Evolutionary conservation across 2,888 invertebrate species (phyloP).

Genomic region (Dichetophora obliterata): DNA sequence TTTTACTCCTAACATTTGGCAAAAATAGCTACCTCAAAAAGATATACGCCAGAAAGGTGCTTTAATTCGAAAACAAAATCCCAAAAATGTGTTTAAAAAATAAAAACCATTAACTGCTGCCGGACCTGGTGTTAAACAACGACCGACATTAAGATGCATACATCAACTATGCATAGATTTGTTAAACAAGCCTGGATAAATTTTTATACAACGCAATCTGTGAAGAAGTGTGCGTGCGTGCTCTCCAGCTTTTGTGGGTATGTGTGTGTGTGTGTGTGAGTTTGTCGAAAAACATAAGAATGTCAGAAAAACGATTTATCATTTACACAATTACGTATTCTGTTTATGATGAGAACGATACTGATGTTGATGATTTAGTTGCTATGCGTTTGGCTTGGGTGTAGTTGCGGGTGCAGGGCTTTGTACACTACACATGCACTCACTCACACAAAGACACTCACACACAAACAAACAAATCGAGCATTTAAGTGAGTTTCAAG

Average conservation of each 20-base stretch:
- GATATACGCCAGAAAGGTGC: too few species aligned
- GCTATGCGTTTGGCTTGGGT: background rate
- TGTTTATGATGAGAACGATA: constrained; percentile 42
- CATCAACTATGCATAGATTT: too few species aligned
- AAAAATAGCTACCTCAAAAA: too few species aligned
- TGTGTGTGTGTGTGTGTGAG: background rate
- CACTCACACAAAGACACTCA: constrained; percentile 14
- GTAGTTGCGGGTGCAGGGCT: background rate
- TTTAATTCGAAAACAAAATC: too few species aligned
- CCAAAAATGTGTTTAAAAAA: too few species aligned
- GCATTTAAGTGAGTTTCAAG: background rate
- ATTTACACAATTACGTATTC: constrained; percentile 53
- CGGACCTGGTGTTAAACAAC: too few species aligned
- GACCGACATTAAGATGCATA: too few species aligned
- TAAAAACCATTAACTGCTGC: too few species aligned
- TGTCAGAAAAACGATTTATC: constrained; percentile 52
- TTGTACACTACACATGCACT: constrained; percentile 27
- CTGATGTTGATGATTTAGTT: constrained; percentile 30
- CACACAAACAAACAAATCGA: constrained; percentile 7
- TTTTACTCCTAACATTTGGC: too few species aligned
- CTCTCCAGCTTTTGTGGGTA: background rate
- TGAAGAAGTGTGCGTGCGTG: background rate
- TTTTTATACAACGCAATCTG: too few species aligned
- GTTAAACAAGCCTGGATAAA: too few species aligned
- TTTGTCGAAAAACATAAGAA: constrained; percentile 29